These are phyloP conservation scores for Cyprinella venusta DNA, from an alignment of 2,797 vertebrate genomes.

Conservation along the genomic window DNA sequence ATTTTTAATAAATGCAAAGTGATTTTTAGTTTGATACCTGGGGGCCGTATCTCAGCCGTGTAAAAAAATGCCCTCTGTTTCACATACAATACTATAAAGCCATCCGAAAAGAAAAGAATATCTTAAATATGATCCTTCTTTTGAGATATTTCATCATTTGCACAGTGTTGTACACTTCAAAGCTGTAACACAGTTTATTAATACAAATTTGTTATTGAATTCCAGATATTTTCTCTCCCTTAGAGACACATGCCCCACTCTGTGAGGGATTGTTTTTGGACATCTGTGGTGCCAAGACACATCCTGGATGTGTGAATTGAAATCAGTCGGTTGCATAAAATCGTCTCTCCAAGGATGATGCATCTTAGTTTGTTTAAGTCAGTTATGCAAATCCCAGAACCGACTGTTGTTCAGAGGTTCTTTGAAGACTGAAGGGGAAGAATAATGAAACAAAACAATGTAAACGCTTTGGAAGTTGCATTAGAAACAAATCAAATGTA, in stretches of 20 bases:
- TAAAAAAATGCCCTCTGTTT: background rate
- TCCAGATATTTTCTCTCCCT: slow-evolving; percentile 29
- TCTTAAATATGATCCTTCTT: background rate
- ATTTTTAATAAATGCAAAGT: background rate
- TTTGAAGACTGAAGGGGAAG: background rate
- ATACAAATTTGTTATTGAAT: slow-evolving; percentile 24
- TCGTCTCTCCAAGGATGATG: slow-evolving; percentile 22
- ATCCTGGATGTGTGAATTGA: background rate
- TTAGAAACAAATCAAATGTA: slow-evolving; percentile 22
- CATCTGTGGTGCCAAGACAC: slow-evolving; percentile 1
- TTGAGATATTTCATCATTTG: background rate
- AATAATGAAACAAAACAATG: slow-evolving; percentile 4
- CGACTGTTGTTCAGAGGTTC: slow-evolving; percentile 2
- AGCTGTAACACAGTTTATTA: slow-evolving; percentile 13
- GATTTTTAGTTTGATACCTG: background rate
- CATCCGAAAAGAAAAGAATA: background rate
- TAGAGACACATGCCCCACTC: slow-evolving; percentile 26
- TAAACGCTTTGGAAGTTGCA: slow-evolving; percentile 3
- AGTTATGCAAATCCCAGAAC: slow-evolving; percentile 17
- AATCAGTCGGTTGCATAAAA: background rate
- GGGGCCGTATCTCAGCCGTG: background rate
- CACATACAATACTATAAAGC: slow-evolving; percentile 1
- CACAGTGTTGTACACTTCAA: background rate
- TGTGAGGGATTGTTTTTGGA: slow-evolving; percentile 32
- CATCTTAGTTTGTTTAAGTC: slow-evolving; percentile 42